Conservation (phyloP, 1,140 invertebrate genomes). For the Ridgeia piscesae region DNA sequence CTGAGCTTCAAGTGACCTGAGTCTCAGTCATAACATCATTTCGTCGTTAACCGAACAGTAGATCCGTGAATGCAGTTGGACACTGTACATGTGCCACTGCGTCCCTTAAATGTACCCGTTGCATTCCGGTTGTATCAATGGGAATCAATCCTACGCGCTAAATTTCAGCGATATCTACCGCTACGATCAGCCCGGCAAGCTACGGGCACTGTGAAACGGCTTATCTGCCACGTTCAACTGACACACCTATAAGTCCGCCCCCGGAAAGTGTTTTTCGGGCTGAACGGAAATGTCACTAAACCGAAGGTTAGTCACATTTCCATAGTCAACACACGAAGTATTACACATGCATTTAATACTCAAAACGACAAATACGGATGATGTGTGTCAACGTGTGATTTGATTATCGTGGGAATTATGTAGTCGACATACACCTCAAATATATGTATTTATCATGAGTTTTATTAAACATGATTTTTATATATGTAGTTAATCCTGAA, state of each 20-base stretch:
- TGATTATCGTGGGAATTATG: neutral
- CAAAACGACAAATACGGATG: neutral
- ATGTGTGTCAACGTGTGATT: neutral
- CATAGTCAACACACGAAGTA: neutral
- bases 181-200: neutral
- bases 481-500: neutral
- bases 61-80: neutral
- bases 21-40: neutral
- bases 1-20: neutral
- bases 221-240: neutral
- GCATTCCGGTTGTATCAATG: neutral
- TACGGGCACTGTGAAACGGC: neutral
- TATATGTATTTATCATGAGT: neutral
- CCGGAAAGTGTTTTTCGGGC: neutral
- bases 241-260: neutral
- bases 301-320: neutral
- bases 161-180: neutral
- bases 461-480: neutral
- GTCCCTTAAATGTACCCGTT: neutral
- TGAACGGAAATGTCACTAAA: neutral
- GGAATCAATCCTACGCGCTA: neutral
- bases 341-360: neutral
- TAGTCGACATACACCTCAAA: neutral
- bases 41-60: neutral
- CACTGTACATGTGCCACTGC: neutral